Conservation (phyloP, 2,888 invertebrate genomes). For the Gnatocerus cornutus region DNA sequence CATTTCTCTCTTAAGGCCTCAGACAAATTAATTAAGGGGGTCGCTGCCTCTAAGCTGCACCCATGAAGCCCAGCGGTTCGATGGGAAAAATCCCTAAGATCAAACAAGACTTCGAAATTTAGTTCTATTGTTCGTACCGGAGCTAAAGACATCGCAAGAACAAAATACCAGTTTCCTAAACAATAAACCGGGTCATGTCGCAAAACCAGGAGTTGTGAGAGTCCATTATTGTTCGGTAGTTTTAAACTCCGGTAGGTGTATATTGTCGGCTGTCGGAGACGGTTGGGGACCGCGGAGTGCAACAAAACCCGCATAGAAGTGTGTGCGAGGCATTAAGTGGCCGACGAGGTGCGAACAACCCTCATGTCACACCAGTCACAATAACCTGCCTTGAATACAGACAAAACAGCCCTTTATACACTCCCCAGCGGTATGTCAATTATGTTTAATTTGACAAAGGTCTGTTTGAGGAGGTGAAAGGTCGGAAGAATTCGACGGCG, state of each 20-base stretch:
- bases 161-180: conserved; percentile 3
- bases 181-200: conserved; percentile 8
- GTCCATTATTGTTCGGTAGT: conserved; percentile 8
- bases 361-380: conserved; percentile 59
- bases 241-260: conserved; percentile 29
- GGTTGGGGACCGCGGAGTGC: conserved; percentile 44
- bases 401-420: conserved; percentile 56
- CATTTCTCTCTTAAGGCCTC: conserved; percentile 46
- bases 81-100: conserved; percentile 8
- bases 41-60: conserved; percentile 8
- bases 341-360: conserved; percentile 59
- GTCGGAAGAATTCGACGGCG: conserved; percentile 39
- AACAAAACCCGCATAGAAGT: conserved; percentile 53
- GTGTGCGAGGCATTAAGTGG: conserved; percentile 58
- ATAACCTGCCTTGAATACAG: conserved; percentile 55
- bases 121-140: background rate
- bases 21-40: conserved; percentile 56
- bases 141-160: background rate
- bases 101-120: background rate
- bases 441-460: conserved; percentile 57
- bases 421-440: conserved; percentile 56
- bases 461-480: conserved; percentile 51
- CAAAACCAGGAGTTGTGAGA: background rate
- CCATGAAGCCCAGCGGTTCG: background rate
- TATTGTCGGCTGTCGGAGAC: conserved; percentile 27